These are phyloP conservation scores for Xenops minutus DNA, from an alignment of 2,797 vertebrate species.

Conservation along the genomic window DNA sequence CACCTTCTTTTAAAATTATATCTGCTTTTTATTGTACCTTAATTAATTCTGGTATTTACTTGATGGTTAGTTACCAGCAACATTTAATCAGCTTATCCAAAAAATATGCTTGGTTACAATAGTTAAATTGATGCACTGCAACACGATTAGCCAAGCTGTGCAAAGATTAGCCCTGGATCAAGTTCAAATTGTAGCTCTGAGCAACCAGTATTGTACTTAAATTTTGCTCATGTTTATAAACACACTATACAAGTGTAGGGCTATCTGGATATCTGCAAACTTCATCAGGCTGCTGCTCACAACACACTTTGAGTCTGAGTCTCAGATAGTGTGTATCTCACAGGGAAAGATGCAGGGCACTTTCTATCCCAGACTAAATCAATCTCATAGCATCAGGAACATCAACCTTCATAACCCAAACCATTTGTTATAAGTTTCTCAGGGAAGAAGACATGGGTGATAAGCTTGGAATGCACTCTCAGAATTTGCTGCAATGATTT, in stretches of 20 bases:
- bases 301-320: neutral
- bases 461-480: neutral
- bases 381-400: neutral
- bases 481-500: neutral
- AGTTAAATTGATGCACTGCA: conserved; percentile 10
- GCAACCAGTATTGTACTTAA: conserved; percentile 10
- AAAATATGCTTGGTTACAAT: neutral
- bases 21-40: conserved; percentile 7
- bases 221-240: conserved; percentile 41
- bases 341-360: neutral
- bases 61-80: conserved; percentile 1
- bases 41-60: conserved; percentile 16
- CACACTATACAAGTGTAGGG: neutral
- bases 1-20: neutral
- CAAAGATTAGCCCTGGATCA: conserved; percentile 33
- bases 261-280: neutral
- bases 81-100: conserved; percentile 49
- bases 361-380: neutral
- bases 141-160: neutral
- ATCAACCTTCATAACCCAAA: neutral
- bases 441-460: neutral
- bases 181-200: conserved; percentile 13
- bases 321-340: neutral
- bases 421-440: neutral
- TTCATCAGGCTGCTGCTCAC: neutral